Conservation (phyloP, 2,888 invertebrate species). For the Brachypterus glaber region DNA sequence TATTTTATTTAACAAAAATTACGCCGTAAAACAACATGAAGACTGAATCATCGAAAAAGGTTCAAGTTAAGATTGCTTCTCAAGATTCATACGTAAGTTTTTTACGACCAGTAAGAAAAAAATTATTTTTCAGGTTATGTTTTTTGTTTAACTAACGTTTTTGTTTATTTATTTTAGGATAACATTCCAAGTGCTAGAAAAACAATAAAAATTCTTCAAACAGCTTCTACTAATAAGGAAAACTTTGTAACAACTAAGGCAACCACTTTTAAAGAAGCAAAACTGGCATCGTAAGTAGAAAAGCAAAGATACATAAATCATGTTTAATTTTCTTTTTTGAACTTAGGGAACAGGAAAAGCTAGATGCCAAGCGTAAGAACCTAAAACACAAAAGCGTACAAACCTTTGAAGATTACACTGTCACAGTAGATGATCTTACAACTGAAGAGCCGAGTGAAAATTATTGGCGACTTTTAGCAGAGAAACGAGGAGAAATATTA, state of each 20-base stretch:
- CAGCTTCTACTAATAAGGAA: constrained; percentile 62
- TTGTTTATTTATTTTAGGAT: constrained; percentile 6
- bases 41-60: constrained; percentile 28
- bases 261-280: constrained; percentile 28
- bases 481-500: constrained; percentile 60
- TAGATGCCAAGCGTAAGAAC: constrained; percentile 38
- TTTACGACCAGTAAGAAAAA: constrained; percentile 10
- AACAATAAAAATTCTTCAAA: constrained; percentile 66
- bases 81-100: constrained; percentile 32
- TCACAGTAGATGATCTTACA: constrained; percentile 61
- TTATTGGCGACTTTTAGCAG: constrained; percentile 70
- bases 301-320: background rate
- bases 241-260: constrained; percentile 60
- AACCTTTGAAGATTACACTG: constrained; percentile 46
- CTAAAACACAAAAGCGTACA: constrained; percentile 51
- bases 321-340: background rate
- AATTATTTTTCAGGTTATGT: constrained; percentile 19
- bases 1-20: too few relatives aligned
- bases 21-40: constrained; percentile 32
- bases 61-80: constrained; percentile 29
- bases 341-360: constrained; percentile 18
- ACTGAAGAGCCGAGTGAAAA: constrained; percentile 59
- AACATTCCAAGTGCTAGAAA: constrained; percentile 42
- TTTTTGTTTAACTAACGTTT: constrained; percentile 5
- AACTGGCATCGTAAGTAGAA: constrained; percentile 21